A percentile compares a stretch with the other conserved stretches of the same genome.
These are phyloP conservation scores for Phaetusa simplex DNA, from an alignment of 2,113 vertebrate species.

Conservation along the genomic window DNA sequence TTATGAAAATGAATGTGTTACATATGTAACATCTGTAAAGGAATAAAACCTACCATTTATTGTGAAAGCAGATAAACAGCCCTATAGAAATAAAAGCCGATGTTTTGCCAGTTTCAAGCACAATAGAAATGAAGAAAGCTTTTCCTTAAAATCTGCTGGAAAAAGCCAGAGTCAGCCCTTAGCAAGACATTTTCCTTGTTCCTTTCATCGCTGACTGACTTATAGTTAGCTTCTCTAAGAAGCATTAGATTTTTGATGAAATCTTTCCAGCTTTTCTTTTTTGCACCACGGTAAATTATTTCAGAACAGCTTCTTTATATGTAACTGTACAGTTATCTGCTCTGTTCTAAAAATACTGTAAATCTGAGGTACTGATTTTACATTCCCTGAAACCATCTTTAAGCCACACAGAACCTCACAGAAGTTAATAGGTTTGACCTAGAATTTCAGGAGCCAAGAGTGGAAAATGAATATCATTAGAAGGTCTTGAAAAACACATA, in stretches of 20 bases:
- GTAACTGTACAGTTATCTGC: not conserved
- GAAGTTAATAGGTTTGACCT: constrained; percentile 54
- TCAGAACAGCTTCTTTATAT: not conserved
- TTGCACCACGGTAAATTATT: not conserved
- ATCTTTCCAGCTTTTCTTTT: constrained; percentile 6
- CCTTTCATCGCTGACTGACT: not conserved
- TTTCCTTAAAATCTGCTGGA: constrained; percentile 1
- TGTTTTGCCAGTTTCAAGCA: constrained; percentile 13
- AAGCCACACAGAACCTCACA: not conserved
- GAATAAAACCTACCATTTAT: constrained; percentile 30
- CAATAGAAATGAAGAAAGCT: constrained; percentile 8
- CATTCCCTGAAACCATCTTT: not conserved
- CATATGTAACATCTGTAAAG: not conserved
- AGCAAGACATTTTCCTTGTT: constrained; percentile 9
- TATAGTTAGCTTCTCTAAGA: not conserved
- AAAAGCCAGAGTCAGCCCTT: not conserved
- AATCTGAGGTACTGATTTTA: not conserved
- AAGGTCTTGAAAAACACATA: constrained; percentile 14
- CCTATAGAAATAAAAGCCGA: not conserved
- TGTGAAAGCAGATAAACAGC: constrained; percentile 26
- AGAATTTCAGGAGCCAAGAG: constrained; percentile 29
- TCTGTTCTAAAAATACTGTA: not conserved
- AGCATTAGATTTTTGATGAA: not conserved
- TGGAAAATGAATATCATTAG: constrained; percentile 21
- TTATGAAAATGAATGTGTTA: constrained; percentile 40